phyloP scores from a whole-genome alignment of 2,888 invertebrate species.

The Cataglyphis albicans region DNA sequence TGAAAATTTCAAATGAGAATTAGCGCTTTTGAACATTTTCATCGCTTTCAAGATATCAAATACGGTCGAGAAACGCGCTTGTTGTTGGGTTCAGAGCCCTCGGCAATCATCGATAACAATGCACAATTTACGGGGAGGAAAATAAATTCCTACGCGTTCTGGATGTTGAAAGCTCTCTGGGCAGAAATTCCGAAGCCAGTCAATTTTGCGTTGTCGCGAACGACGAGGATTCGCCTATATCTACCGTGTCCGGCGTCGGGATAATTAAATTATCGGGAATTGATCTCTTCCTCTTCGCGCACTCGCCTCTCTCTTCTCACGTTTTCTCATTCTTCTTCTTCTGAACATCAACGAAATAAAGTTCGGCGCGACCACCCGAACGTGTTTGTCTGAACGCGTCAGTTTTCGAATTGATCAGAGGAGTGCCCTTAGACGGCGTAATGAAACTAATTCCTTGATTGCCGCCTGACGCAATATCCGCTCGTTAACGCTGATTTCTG shows the following conservation, averaged over 20 bases:
- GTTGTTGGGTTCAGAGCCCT: background rate
- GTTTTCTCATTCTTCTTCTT: constrained; percentile 30
- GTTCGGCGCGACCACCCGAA: constrained; percentile 52
- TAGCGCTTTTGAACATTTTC: background rate
- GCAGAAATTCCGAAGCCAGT: constrained; percentile 35
- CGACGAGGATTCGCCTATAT: constrained; percentile 28
- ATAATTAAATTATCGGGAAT: constrained; percentile 72
- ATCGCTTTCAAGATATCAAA: constrained; percentile 3
- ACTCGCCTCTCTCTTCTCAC: background rate
- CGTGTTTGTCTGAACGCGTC: constrained; percentile 67
- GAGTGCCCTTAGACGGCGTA: constrained; percentile 70
- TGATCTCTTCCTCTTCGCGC: constrained; percentile 62
- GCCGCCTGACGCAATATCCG: constrained; percentile 74
- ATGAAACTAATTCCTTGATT: constrained; percentile 76
- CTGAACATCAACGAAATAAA: constrained; percentile 54
- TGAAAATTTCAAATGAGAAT: background rate
- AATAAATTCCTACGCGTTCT: constrained; percentile 31
- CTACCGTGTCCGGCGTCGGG: constrained; percentile 50
- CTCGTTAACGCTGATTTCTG: constrained; percentile 73
- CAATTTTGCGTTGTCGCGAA: constrained; percentile 41
- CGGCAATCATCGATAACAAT: constrained; percentile 6
- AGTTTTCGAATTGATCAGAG: constrained; percentile 71
- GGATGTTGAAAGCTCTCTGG: constrained; percentile 6
- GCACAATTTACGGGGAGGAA: constrained; percentile 31
- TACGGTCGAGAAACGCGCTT: background rate